These are phyloP conservation scores for Pseudopleuronectes americanus DNA, from an alignment of 2,797 vertebrate species.

Conservation along the genomic window DNA sequence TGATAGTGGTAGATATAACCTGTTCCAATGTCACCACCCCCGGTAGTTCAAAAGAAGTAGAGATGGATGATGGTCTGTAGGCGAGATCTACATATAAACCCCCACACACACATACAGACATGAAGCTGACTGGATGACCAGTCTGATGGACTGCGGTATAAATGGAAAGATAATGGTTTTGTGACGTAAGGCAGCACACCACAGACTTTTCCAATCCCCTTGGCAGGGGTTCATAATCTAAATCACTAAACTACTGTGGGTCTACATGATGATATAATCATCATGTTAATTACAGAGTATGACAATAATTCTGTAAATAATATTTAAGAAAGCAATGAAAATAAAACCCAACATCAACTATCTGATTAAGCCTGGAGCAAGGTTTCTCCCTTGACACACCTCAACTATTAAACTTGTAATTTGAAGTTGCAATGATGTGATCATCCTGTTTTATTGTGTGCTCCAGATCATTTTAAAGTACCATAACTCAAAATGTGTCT, in stretches of 20 bases:
- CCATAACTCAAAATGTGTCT: no score
- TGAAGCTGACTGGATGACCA: constrained; percentile 38
- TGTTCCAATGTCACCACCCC: constrained; percentile 58
- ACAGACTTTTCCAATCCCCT: constrained; percentile 51
- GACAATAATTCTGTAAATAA: no score
- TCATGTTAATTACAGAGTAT: not conserved
- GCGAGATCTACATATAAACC: constrained; percentile 21
- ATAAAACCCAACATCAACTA: no score
- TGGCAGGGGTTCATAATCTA: not conserved
- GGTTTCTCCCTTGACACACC: no score
- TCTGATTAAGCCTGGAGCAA: no score
- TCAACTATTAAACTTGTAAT: no score
- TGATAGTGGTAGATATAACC: constrained; percentile 9
- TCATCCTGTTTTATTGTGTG: no score
- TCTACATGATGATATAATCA: not conserved
- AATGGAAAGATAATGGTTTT: constrained; percentile 57
- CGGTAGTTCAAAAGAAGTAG: constrained; percentile 39
- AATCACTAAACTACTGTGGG: not conserved
- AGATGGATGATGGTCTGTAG: constrained; percentile 59
- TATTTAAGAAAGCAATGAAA: no score
- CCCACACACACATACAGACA: not conserved
- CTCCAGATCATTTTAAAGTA: no score
- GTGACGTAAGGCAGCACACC: constrained; percentile 57
- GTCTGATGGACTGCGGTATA: constrained; percentile 37
- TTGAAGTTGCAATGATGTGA: no score